These are phyloP conservation scores for Anas acuta DNA, from an alignment of 2,797 vertebrate genomes.

Conservation along the genomic window DNA sequence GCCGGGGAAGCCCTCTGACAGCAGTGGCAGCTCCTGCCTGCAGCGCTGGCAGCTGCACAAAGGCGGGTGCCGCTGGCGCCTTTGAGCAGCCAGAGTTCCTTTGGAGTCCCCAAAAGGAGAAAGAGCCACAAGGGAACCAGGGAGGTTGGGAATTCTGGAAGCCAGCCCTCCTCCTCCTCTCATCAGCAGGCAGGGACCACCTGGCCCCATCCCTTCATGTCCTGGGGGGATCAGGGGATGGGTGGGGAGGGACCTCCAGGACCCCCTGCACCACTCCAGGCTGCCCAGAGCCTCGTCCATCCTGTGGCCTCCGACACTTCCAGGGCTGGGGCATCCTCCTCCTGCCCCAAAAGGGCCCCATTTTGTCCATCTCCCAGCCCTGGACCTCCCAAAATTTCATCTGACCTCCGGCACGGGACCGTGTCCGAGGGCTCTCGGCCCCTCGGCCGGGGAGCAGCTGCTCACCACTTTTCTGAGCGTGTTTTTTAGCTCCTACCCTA, in stretches of 20 bases:
- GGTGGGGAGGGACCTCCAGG: not conserved
- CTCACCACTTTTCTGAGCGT: not conserved
- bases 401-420: fast-evolving
- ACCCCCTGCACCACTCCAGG: no score
- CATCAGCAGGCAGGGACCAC: not conserved
- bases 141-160: no score
- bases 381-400: no score
- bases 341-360: no score
- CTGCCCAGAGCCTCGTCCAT: not conserved
- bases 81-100: not conserved
- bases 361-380: not conserved
- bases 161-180: not conserved
- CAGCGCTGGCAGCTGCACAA: not conserved
- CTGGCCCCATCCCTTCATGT: not conserved
- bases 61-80: not conserved
- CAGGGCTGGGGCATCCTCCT: no score
- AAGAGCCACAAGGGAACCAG: not conserved
- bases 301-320: not conserved
- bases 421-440: not conserved
- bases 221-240: not conserved
- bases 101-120: not conserved
- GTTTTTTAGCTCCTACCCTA: constrained; percentile 44
- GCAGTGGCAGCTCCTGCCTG: not conserved
- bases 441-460: not conserved
- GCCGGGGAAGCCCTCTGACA: not conserved